Evolutionary conservation across 2,113 vertebrate genomes (phyloP).

Genomic region (Sterrhoptilus dennistouni): DNA sequence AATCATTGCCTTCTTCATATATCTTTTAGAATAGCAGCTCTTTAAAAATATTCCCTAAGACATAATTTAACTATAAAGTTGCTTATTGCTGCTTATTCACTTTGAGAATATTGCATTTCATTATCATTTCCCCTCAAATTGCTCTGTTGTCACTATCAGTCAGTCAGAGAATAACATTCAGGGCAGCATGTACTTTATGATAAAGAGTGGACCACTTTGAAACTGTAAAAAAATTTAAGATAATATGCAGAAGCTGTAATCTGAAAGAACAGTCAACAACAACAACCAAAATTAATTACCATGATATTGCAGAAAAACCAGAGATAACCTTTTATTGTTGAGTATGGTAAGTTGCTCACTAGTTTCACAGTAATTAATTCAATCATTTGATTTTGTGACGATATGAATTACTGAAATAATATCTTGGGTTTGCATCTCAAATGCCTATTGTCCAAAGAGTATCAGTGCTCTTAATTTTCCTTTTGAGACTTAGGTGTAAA

Average conservation of each 20-base stretch:
- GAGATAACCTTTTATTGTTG: background rate
- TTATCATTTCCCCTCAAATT: background rate
- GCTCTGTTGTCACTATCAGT: background rate
- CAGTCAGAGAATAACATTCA: background rate
- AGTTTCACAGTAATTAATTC: background rate
- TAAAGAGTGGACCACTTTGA: background rate
- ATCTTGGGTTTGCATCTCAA: background rate
- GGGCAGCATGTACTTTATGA: background rate
- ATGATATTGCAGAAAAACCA: background rate
- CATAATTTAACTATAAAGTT: background rate
- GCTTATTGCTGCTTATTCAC: background rate
- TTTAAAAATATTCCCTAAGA: background rate
- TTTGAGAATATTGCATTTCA: background rate
- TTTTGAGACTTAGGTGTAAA: background rate
- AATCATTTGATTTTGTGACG: background rate
- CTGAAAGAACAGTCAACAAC: background rate
- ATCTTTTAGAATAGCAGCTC: background rate
- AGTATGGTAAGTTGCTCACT: background rate
- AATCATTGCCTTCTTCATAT: background rate
- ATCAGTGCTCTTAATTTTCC: background rate
- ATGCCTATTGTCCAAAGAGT: background rate
- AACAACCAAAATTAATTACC: background rate
- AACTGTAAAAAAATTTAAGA: background rate
- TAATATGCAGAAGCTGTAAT: background rate
- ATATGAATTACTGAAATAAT: background rate